Evolutionary conservation across 1,140 invertebrate species (phyloP), one percentile per base, ranked within the genome.

Genomic region (Brachionus asplanchnoidis): DNA sequence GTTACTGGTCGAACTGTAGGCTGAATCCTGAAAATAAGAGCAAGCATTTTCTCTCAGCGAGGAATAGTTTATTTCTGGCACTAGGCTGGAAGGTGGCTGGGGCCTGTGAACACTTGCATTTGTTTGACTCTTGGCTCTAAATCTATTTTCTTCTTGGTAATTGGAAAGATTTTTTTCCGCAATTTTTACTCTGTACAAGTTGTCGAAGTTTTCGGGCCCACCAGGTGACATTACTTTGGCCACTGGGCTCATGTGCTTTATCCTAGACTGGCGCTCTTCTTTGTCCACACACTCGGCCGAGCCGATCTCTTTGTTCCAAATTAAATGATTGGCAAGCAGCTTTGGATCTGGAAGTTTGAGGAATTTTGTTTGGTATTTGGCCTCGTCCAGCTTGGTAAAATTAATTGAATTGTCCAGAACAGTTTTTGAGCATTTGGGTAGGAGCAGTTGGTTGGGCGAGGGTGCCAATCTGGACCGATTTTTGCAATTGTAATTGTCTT

Each of bases 301-400:
- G 40, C 79, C 53, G 40, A 60, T 65, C 28, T 20, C n/a, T 82
- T 65, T 82, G 32, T 82, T 82, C 79, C 79, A 82, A 26, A 68
- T 32, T 14, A 82, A 68, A 26, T 82, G 79, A 46, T 82, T 82
- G 0, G 79, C 12, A 12, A 82, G 60, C 7, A 82, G 79, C 12
- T 82, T 82, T n/a, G 73, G 42, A n/a, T 77, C 73, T 28, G 73
- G 73, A 0, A 50, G 26, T 12, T 77, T 77, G 0, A 77, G 14
- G 42, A 50, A 20, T 77, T 77, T 77, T 77, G 26, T 77, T 50
- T 77, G 73, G 23, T 77, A 77, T 32, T 50, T 77, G 1, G 32
- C 17, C 36, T 73, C 68, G 28, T 73, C 68, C 7, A 73, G n/a
- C 9, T 73, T 73, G 28, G 32, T 46, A 73, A 73, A 73, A 42